These are phyloP conservation scores for Chydorus sphaericus DNA, from an alignment of 2,888 invertebrate genomes.

Conservation along the genomic window DNA sequence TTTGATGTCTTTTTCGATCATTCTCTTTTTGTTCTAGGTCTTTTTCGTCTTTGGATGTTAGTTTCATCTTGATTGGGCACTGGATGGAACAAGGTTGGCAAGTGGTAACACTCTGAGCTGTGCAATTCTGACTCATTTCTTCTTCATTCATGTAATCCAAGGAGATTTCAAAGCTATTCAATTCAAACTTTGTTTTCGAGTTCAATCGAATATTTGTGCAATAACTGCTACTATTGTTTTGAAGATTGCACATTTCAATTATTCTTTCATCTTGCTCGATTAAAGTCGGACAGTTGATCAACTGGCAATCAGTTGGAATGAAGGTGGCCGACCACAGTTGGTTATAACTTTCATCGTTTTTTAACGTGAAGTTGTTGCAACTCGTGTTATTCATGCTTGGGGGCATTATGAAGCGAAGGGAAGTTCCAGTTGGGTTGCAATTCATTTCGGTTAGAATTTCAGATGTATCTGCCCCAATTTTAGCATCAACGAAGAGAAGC, in stretches of 20 bases:
- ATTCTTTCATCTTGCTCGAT: too few relatives aligned
- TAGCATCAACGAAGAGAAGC: slow-evolving; percentile 44
- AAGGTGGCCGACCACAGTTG: background rate
- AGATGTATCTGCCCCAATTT: background rate
- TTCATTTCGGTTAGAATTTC: background rate
- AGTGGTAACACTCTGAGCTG: background rate
- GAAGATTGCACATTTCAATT: too few relatives aligned
- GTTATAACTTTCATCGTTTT: too few relatives aligned
- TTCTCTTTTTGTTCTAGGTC: too few relatives aligned
- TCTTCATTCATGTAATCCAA: too few relatives aligned
- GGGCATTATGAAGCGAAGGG: background rate
- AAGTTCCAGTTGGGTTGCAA: background rate
- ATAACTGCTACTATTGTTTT: too few relatives aligned
- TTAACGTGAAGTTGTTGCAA: background rate
- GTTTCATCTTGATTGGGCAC: background rate
- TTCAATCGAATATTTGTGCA: background rate
- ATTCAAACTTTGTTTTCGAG: background rate
- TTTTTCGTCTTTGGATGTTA: too few relatives aligned
- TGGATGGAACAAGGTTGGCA: background rate
- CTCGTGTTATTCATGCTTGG: background rate
- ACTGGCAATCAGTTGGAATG: background rate
- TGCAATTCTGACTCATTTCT: too few relatives aligned
- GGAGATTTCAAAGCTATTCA: background rate
- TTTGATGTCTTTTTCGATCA: slow-evolving; percentile 55
- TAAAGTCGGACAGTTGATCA: background rate